phyloP scores from a whole-genome alignment of 2,797 vertebrate genomes.

The Huso huso region DNA sequence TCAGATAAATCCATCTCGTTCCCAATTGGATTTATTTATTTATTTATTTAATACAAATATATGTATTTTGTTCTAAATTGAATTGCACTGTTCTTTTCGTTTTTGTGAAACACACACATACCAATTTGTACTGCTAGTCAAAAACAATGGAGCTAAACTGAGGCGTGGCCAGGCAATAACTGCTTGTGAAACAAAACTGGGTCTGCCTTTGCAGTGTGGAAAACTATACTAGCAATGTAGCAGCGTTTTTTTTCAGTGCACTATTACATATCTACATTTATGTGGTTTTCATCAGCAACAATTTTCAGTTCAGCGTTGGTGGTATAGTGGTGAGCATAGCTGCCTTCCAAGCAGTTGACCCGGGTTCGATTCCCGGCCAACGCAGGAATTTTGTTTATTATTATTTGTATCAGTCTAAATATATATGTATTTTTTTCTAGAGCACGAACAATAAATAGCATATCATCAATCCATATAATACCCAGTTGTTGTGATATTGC shows the following conservation, averaged over 20 bases:
- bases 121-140: no score
- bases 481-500: no score
- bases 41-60: not conserved
- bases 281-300: no score
- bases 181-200: not conserved
- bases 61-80: not conserved
- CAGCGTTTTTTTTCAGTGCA: no score
- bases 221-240: no score
- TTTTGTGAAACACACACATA: not conserved
- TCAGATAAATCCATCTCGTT: constrained; percentile 7
- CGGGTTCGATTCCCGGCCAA: constrained; percentile 9
- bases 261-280: no score
- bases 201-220: no score
- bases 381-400: not conserved
- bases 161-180: not conserved
- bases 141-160: not conserved
- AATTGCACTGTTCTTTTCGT: not conserved
- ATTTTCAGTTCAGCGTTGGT: not conserved
- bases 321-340: constrained; percentile 8
- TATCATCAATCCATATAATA: no score
- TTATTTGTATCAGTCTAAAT: no score
- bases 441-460: no score
- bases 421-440: no score
- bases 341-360: constrained; percentile 9
- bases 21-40: not conserved